Base-by-base conservation (phyloP, 2,888 invertebrate species). In the Acanthosepion pharaonis region DNA sequence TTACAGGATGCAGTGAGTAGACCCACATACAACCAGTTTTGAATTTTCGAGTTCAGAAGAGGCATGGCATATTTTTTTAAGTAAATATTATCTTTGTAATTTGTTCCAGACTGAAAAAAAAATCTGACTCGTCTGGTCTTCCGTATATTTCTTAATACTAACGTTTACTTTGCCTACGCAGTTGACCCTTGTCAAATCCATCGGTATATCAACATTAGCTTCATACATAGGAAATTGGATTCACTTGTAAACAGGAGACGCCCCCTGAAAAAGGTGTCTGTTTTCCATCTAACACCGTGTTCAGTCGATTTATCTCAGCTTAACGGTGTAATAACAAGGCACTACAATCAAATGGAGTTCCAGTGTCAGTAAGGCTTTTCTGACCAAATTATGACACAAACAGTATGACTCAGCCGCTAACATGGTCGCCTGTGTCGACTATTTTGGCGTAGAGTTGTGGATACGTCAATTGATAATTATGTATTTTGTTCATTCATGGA, bases 111-210 rank as follows among this genome's bases (percentile, higher is more conserved):
- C 5, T 23, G 59, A 59, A 59, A 23, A 59, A 59, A 59, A 59
- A 59, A 42, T 42, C 5, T 59, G 59, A 20, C 78, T n/a, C n/a
- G 4, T 78, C 9, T 78, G 78, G 78, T 33, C n/a, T 78, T 78
- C 78, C 78, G n/a, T 78, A 78, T 78, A n/a, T 78, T 78, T n/a
- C 78, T n/a, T n/a, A 11, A 0, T 9, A 78, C 33, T 23, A 15
- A n/a, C 78, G 18, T 78, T n/a, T 78, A 8, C n/a, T 59, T 78
- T 78, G 9, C 15, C 5, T 9, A n/a, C n/a, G n/a, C 15, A 9
- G n/a, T 78, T 78, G 78, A 78, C 78, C 78, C 78, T 78, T 78
- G 78, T 78, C 78, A 78, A 78, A n/a, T 78, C 11, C n/a, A 78
- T 78, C n/a, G 9, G 78, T 78, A 15, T 78, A 78, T 78, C 78